A percentile compares a stretch with the other conserved stretches of the same genome.
These are phyloP conservation scores for Zeugodacus cucurbitae DNA, from an alignment of 1,140 invertebrate species.

Conservation along the genomic window DNA sequence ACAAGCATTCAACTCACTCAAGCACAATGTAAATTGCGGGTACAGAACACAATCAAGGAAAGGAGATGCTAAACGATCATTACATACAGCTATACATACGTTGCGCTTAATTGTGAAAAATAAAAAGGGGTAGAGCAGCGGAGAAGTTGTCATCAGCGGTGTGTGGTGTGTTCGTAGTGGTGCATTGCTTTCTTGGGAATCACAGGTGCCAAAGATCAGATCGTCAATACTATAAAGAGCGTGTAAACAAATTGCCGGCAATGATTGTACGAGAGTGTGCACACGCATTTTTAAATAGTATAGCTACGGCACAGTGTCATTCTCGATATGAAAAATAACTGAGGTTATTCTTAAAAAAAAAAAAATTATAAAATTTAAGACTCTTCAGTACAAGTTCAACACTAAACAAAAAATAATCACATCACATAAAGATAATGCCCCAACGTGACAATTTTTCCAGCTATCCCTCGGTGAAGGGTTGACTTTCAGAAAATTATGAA, in stretches of 20 bases:
- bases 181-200: background rate
- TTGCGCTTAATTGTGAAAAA: background rate
- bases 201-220: constrained; percentile 12
- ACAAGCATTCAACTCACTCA: background rate
- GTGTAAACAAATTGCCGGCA: background rate
- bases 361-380: too few species aligned
- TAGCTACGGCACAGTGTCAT: background rate
- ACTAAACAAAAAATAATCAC: too few species aligned
- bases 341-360: too few species aligned
- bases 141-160: background rate
- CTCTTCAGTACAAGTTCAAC: too few species aligned
- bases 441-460: too few species aligned
- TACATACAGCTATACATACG: background rate
- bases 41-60: background rate
- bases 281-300: background rate
- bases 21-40: background rate
- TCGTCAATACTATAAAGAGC: background rate
- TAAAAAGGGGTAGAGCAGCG: background rate
- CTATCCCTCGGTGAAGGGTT: too few species aligned
- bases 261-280: background rate
- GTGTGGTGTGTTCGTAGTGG: background rate
- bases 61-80: background rate
- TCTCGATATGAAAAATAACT: too few species aligned
- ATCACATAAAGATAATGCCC: too few species aligned
- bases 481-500: too few species aligned